Evolutionary conservation across 2,797 vertebrate species (phyloP), one percentile per base, ranked within the genome.

Genomic region (Malurus splendens): DNA sequence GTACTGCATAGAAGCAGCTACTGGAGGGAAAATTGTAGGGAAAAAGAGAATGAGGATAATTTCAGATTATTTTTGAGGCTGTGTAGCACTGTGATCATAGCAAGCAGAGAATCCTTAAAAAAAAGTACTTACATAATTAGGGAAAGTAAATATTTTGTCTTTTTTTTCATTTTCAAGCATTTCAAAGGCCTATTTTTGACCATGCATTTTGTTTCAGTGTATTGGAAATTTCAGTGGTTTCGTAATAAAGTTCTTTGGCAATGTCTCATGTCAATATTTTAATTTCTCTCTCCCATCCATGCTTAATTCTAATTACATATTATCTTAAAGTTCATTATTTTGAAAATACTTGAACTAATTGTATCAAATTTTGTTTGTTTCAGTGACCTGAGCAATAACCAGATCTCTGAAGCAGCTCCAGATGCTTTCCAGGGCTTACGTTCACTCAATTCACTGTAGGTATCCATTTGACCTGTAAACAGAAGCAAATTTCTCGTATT

Each of bases 351-450:
- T 93, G 24, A 82, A 82, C 79, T 82, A 86, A 90, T 89, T 78
- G 45, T 93, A 84, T 64, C 18, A 64, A 80, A 81, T 70, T 28
- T 85, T 28, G 12, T 96, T 96, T 61, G 66, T 96, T 96, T 74
- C 95, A 98, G 97, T 95, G 99, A 99, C 97, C 96, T 99, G 94
- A 99, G 99, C 93, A 99, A 99, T 97, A 99, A 99, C 96, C 99
- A 99, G 96, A 99, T 99, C 94, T 99, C 99, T 24, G 99, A 99
- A 96, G 95, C 99, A 66, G 99, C 99, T 66, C 97, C 99, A 18
- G 98, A 99, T 82, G 98, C 99, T 76, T 99, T 99, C 96, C 98
- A 99, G 95, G 98, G 99, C 47, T 98, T 99, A 32, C 98, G 99
- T 55, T 99, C 99, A 42, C 98, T 99, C 92, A 99, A 99, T 96